Base-by-base conservation (phyloP, 2,113 vertebrate genomes). In the Morphnarchus princeps region DNA sequence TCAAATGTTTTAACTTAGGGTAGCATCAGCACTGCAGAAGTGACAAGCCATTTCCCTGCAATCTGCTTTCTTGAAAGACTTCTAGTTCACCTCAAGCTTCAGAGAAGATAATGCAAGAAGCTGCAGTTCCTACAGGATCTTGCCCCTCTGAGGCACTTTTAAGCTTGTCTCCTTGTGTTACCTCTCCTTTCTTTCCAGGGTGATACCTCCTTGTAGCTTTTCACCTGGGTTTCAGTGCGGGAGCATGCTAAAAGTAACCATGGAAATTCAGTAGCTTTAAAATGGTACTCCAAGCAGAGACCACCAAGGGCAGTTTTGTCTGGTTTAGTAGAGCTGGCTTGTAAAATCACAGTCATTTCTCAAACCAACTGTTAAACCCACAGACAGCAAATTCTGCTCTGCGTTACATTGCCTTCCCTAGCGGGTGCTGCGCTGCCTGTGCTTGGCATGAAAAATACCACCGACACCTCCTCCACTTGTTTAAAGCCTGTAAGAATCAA, bases 301-400 rank as follows among this genome's bases (percentile, higher is more conserved):
- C 58, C 82, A 94, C 89, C 73, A 89, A 87, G 36, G 25, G 49
- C 34, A 93, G 31, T 79, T 87, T 80, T 85, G 36, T 69, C 81
- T 87, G 47, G 57, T 91, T 82, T 91, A 63, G 43, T 42, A 55
- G 31, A 61, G 17, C 52, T 77, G 61, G 29, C 87, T 91, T 95
- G 84, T 89, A 91, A 94, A 93, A 94, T 96, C 91, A 49, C 78
- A 82, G 65, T 31, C 15, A 14, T 84, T 95, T 95, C 83, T 69
- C 83, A 81, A 90, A 52, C 1, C 38, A 89, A 63, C 47, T 89
- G 42, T 89, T 66, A 93, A 96, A 82, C 38, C 10, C 57, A 70
- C 50, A 76, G 74, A 90, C 36, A 79, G 66, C 16, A 80, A 91
- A 49, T 94, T 67, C 66, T 82, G 38, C 80, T 84, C 57, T 76